Conservation (phyloP, 2,113 vertebrate species). For the Rhombomys opimus region DNA sequence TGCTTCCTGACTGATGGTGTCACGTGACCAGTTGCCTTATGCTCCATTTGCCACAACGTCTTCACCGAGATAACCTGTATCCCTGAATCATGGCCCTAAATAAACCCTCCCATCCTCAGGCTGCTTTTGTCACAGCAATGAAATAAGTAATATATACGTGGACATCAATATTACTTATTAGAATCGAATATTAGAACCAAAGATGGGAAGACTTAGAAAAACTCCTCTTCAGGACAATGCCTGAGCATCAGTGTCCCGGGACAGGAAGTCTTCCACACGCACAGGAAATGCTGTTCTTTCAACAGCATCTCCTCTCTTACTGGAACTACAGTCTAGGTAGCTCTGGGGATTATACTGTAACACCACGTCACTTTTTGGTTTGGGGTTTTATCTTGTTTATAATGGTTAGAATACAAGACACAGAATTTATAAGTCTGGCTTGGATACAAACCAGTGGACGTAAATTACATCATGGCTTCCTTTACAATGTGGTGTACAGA, state of each 20-base stretch:
- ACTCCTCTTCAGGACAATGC: not conserved
- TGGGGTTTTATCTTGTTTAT: conserved; percentile 21
- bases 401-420: conserved; percentile 51
- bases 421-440: conserved; percentile 51
- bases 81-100: not conserved
- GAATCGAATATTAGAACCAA: not conserved
- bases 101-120: not conserved
- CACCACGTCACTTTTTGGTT: not conserved
- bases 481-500: not conserved
- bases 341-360: conserved; percentile 23
- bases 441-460: conserved; percentile 34
- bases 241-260: not conserved
- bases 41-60: not conserved
- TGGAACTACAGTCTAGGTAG: not conserved
- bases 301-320: not conserved
- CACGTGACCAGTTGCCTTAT: not conserved
- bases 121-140: not conserved
- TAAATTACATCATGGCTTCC: not conserved
- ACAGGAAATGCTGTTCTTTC: not conserved
- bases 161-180: not conserved
- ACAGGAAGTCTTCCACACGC: not conserved
- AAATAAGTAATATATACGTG: not conserved
- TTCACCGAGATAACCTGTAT: no score
- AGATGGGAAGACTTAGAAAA: not conserved
- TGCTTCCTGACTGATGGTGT: not conserved